Evolutionary conservation across 2,797 vertebrate species (phyloP).

Genomic region (Xerus rutilus): DNA sequence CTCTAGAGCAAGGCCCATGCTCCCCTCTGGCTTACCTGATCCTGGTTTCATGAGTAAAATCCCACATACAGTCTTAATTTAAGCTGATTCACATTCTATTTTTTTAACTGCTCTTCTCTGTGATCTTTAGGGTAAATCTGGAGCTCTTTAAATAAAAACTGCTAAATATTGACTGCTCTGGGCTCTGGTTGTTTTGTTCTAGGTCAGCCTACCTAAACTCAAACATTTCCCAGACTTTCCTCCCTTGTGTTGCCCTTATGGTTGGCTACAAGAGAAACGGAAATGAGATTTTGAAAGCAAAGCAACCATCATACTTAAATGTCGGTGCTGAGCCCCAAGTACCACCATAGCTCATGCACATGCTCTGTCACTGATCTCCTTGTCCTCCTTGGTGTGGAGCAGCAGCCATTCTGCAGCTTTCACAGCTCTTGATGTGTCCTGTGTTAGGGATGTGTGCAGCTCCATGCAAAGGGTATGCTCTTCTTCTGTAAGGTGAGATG

Average conservation of each 20-base stretch:
- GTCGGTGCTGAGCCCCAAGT: not conserved
- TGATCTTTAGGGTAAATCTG: not conserved
- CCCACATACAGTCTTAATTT: not conserved
- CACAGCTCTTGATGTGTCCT: not conserved
- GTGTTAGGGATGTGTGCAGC: not conserved
- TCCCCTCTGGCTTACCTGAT: not conserved
- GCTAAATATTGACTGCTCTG: not conserved
- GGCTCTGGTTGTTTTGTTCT: not conserved
- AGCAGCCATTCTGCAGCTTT: not conserved
- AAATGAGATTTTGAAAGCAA: not conserved
- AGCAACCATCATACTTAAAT: not conserved
- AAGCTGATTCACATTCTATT: not conserved
- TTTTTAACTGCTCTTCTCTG: not conserved
- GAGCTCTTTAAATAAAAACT: not conserved
- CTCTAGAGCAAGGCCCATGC: not conserved
- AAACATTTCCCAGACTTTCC: not conserved
- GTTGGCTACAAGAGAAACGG: not conserved
- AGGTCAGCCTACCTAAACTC: not conserved
- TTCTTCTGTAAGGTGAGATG: not conserved
- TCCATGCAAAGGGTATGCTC: accelerated
- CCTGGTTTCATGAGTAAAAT: not conserved
- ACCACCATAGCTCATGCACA: not conserved
- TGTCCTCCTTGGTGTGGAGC: accelerated
- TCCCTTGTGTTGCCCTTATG: not conserved
- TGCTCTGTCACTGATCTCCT: not conserved